Percentiles rank a stretch among this genome's conserved stretches.
Conservation (phyloP, 2,888 invertebrate species). For the Caprella mutica region DNA sequence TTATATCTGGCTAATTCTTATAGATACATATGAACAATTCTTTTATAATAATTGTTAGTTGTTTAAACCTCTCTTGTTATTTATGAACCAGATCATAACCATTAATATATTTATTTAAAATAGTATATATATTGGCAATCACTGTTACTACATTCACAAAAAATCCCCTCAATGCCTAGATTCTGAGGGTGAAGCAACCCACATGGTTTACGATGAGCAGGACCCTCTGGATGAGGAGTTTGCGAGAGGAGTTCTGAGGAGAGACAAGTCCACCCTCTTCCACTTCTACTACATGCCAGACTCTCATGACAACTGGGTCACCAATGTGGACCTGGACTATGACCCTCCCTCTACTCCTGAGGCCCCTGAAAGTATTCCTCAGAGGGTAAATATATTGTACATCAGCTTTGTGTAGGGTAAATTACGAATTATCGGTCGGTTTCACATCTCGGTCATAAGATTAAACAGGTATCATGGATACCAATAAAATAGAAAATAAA, state of each 20-base stretch:
- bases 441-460: too few relatives aligned
- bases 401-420: too few relatives aligned
- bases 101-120: slow-evolving; percentile 2
- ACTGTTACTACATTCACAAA: background rate
- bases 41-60: too few relatives aligned
- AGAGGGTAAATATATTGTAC: too few relatives aligned
- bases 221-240: slow-evolving; percentile 82
- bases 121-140: background rate
- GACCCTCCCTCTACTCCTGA: slow-evolving; percentile 31
- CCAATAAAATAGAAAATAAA: too few relatives aligned
- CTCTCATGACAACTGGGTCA: slow-evolving; percentile 73
- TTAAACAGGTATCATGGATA: too few relatives aligned
- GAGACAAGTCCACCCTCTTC: slow-evolving; percentile 65
- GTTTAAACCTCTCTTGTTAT: too few relatives aligned
- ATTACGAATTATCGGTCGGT: too few relatives aligned
- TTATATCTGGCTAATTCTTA: too few relatives aligned
- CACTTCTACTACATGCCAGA: slow-evolving; percentile 97
- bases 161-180: slow-evolving; percentile 47
- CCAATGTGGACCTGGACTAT: slow-evolving; percentile 34
- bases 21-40: too few relatives aligned
- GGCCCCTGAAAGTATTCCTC: slow-evolving; percentile 23
- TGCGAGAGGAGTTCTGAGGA: slow-evolving; percentile 69
- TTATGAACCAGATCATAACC: background rate
- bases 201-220: slow-evolving; percentile 72
- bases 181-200: slow-evolving; percentile 78